These are phyloP conservation scores for Venturia canescens DNA, from an alignment of 1,140 invertebrate species.

Conservation along the genomic window DNA sequence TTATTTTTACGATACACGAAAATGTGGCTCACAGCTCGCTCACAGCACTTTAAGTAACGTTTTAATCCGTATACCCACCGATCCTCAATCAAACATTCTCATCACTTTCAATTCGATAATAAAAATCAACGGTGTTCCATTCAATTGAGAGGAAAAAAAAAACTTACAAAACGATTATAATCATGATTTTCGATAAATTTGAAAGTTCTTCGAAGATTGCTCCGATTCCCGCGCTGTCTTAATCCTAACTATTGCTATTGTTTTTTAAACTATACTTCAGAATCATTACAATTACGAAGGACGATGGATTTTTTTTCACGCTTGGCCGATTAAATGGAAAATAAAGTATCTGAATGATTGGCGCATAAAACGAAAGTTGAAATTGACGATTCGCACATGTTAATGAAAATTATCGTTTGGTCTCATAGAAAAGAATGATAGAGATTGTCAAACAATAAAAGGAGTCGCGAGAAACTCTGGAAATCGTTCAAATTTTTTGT, in stretches of 20 bases:
- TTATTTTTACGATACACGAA: constrained; percentile 5
- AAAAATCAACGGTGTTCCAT: background rate
- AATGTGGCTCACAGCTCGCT: background rate
- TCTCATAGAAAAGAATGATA: constrained; percentile 54
- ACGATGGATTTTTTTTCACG: constrained; percentile 63
- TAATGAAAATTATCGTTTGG: constrained; percentile 39
- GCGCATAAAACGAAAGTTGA: constrained; percentile 39
- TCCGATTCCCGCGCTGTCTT: background rate
- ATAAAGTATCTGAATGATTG: constrained; percentile 47
- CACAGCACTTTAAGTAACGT: constrained; percentile 39
- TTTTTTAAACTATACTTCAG: background rate
- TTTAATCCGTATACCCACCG: constrained; percentile 51
- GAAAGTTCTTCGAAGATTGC: background rate
- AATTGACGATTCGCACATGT: constrained; percentile 24
- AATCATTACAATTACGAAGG: constrained; percentile 30
- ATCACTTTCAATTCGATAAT: constrained; percentile 14
- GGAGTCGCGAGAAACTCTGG: constrained; percentile 28
- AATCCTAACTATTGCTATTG: background rate
- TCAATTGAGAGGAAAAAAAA: constrained; percentile 24
- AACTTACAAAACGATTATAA: background rate
- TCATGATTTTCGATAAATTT: background rate
- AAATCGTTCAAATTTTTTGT: constrained; percentile 25
- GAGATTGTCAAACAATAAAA: constrained; percentile 10
- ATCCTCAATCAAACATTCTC: constrained; percentile 19
- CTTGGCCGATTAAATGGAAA: constrained; percentile 72